phyloP scores from a whole-genome alignment of 92 coral and sea anemone genomes.

The Nematostella vectensis region DNA sequence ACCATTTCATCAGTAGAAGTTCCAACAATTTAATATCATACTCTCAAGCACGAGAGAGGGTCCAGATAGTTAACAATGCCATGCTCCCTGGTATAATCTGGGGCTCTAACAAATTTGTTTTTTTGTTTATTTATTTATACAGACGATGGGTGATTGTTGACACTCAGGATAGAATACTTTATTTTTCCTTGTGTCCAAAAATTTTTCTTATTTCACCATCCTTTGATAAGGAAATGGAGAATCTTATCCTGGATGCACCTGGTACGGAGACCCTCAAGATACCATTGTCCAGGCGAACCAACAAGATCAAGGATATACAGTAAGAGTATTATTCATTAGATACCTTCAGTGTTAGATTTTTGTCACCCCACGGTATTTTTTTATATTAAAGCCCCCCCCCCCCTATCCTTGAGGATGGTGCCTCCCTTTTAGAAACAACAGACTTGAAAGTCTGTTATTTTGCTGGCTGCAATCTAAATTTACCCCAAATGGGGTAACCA shows the following conservation, averaged over 20 bases:
- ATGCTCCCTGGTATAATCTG: too few species aligned
- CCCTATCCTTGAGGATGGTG: too few species aligned
- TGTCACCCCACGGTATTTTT: slow-evolving; percentile 42
- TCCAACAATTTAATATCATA: too few species aligned
- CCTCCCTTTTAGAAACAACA: too few species aligned
- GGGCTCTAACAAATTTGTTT: too few species aligned
- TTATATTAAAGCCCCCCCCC: too few species aligned
- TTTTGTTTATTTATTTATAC: too few species aligned
- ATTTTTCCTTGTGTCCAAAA: slow-evolving; percentile 13
- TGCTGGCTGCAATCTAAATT: too few species aligned
- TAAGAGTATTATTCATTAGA: slow-evolving; percentile 32
- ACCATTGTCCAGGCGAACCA: slow-evolving; percentile 12
- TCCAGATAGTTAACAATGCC: too few species aligned
- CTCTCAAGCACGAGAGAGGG: too few species aligned
- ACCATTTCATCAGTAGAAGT: too few species aligned
- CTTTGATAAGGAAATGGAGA: slow-evolving; percentile 36
- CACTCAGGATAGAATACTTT: slow-evolving; percentile 30
- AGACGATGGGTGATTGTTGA: slow-evolving; percentile 70
- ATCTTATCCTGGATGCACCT: slow-evolving; percentile 67
- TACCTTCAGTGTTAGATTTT: slow-evolving; percentile 47
- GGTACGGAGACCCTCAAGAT: slow-evolving; percentile 70
- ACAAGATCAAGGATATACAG: slow-evolving; percentile 7
- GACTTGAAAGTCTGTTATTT: too few species aligned
- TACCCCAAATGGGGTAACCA: slow-evolving; percentile 56
- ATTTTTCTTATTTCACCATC: slow-evolving; percentile 54